These are phyloP conservation scores for Upupa epops DNA, from an alignment of 2,113 vertebrate genomes.

Conservation along the genomic window DNA sequence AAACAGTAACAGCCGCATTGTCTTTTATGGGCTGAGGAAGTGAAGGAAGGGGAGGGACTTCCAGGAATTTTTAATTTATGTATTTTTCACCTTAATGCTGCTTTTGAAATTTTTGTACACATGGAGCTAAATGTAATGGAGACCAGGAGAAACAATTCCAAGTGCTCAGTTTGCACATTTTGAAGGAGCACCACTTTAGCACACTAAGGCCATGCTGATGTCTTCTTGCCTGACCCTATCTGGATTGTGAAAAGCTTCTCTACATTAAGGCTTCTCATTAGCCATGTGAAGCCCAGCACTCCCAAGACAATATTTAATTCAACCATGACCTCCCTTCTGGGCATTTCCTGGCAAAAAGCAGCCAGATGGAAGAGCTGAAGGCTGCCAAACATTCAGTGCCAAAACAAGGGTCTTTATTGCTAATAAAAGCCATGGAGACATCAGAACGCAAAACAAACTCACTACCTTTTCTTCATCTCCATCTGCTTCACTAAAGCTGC, in stretches of 20 bases:
- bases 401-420: conserved; percentile 52
- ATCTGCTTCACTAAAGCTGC: conserved; percentile 29
- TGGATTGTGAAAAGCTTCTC: conserved; percentile 45
- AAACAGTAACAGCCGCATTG: conserved; percentile 20
- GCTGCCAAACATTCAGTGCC: conserved; percentile 49
- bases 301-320: conserved; percentile 46
- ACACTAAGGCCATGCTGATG: neutral
- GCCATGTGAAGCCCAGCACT: neutral
- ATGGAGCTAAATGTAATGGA: neutral
- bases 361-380: conserved; percentile 34
- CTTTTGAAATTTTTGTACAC: neutral
- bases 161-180: neutral
- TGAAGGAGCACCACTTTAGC: neutral
- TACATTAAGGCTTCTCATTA: conserved; percentile 41
- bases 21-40: conserved; percentile 29
- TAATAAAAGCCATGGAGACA: conserved; percentile 54
- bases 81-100: neutral
- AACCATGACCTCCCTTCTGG: conserved; percentile 50
- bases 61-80: conserved; percentile 42
- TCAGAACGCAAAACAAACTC: conserved; percentile 51
- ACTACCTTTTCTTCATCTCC: conserved; percentile 34
- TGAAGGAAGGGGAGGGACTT: conserved; percentile 35
- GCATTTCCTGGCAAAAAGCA: conserved; percentile 55
- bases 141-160: neutral
- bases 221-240: conserved; percentile 2